phyloP scores from a whole-genome alignment of 2,797 vertebrate genomes.

The Neosalanx taihuensis region DNA sequence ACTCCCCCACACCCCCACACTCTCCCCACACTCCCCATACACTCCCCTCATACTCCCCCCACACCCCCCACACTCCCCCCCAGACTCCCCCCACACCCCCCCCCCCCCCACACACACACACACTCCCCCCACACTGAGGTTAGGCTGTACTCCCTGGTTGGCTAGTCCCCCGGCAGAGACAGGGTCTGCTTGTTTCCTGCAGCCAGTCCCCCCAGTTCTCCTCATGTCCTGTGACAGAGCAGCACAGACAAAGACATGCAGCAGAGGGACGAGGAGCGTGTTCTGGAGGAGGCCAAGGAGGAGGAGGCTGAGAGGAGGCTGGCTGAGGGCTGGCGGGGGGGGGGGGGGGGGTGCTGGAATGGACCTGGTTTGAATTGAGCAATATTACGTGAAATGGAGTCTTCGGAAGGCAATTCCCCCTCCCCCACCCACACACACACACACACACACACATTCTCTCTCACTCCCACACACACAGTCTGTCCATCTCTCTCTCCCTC shows the following conservation, averaged over 20 bases:
- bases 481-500: not conserved
- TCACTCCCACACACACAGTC: no score
- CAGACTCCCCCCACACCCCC: no score
- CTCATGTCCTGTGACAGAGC: constrained; percentile 64
- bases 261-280: no score
- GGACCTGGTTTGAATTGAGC: constrained; percentile 67
- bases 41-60: no score
- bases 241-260: constrained; percentile 68
- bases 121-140: no score
- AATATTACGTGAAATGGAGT: constrained; percentile 61
- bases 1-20: no score
- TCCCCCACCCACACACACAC: no score
- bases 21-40: no score
- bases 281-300: constrained; percentile 46
- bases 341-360: not conserved
- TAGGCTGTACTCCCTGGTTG: no score
- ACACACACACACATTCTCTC: constrained; percentile 22
- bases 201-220: constrained; percentile 16
- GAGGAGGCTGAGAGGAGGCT: not conserved
- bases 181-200: constrained; percentile 43
- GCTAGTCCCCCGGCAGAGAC: not conserved
- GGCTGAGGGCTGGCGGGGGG: constrained; percentile 1
- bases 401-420: constrained; percentile 34
- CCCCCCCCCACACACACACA: no score
- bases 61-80: no score